Conservation (phyloP, 2,797 vertebrate genomes). For the Lophius americanus region DNA sequence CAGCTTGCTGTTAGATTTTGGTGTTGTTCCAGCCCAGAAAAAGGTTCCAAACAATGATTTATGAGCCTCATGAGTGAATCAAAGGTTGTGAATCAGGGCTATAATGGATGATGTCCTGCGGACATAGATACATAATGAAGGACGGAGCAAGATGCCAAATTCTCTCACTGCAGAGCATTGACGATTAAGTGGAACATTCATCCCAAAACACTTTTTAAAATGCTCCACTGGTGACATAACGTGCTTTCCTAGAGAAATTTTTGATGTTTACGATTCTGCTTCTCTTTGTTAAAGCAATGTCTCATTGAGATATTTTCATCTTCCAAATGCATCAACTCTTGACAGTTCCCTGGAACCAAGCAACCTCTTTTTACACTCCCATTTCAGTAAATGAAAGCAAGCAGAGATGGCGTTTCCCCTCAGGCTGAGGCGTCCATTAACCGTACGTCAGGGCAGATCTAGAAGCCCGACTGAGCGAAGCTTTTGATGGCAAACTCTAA, state of each 20-base stretch:
- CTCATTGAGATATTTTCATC: conserved; percentile 32
- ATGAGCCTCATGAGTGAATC: conserved; percentile 23
- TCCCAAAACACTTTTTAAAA: conserved; percentile 40
- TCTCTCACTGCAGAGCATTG: conserved; percentile 30
- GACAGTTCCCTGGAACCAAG: conserved; percentile 12
- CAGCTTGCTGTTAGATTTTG: conserved; percentile 28
- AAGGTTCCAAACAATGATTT: conserved; percentile 38
- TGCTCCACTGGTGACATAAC: conserved; percentile 36
- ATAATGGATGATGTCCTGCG: conserved; percentile 49
- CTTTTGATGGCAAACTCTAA: background rate
- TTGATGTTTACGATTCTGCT: conserved; percentile 43
- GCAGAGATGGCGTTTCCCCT: background rate
- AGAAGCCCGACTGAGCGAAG: background rate
- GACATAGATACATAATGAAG: conserved; percentile 50
- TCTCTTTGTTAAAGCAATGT: conserved; percentile 43
- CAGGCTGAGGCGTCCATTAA: too few relatives aligned
- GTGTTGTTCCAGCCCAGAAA: conserved; percentile 27
- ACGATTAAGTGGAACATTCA: conserved; percentile 40
- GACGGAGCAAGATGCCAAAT: conserved; percentile 34
- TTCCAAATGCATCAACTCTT: conserved; percentile 20
- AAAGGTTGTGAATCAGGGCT: conserved; percentile 44
- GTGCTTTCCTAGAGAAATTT: conserved; percentile 38
- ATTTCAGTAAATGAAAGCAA: background rate
- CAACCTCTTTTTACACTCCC: background rate
- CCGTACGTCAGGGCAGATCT: background rate